Conservation (phyloP, 2,797 vertebrate genomes). For the Molossus molossus region DNA sequence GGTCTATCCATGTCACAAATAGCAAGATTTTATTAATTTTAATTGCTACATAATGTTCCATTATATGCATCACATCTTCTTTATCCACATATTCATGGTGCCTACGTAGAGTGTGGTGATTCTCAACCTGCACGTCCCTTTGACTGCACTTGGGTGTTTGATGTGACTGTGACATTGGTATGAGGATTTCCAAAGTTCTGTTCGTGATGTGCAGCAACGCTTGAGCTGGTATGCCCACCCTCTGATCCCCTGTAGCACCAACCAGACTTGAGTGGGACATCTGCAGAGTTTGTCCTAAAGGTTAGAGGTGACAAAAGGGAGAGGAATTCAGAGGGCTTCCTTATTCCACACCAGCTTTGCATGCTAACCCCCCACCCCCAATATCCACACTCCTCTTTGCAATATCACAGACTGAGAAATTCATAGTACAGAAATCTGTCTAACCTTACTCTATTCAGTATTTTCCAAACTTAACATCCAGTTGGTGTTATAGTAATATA, state of each 20-base stretch:
- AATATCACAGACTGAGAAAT: background rate
- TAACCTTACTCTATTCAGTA: background rate
- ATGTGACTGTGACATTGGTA: background rate
- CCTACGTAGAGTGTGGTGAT: background rate
- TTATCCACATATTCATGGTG: background rate
- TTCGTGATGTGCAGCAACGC: background rate
- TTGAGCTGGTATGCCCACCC: background rate
- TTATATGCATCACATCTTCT: background rate
- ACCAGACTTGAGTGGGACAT: background rate
- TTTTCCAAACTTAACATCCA: background rate
- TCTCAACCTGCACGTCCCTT: background rate
- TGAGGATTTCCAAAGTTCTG: background rate
- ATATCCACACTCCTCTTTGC: background rate
- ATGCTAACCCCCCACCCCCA: too few species aligned
- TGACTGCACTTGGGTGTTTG: background rate
- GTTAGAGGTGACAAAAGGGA: background rate
- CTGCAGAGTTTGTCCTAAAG: accelerated
- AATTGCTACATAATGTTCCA: background rate
- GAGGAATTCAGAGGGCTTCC: background rate
- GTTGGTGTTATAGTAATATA: background rate
- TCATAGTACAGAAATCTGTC: background rate
- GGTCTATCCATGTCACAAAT: background rate
- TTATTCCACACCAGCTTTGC: background rate
- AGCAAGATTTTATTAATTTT: background rate
- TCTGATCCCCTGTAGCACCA: background rate